These are phyloP conservation scores for Cerceris rybyensis DNA, from an alignment of 2,888 invertebrate genomes.

Conservation along the genomic window DNA sequence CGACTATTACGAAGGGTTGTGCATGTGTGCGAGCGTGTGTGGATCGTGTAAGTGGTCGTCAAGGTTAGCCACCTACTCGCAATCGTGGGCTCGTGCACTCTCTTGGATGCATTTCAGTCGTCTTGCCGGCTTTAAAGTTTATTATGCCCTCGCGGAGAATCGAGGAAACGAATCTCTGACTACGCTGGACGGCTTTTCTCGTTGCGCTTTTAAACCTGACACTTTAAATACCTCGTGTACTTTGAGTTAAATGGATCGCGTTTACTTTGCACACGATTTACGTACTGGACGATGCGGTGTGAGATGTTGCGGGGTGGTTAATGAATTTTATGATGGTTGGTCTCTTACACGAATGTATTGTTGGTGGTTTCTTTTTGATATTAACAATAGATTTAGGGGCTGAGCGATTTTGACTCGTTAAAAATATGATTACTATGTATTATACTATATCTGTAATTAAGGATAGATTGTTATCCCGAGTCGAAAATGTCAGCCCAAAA, in stretches of 20 bases:
- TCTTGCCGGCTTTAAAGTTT: conserved; percentile 62
- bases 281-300: not conserved
- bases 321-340: too few relatives aligned
- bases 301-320: too few relatives aligned
- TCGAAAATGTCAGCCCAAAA: too few relatives aligned
- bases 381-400: too few relatives aligned
- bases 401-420: too few relatives aligned
- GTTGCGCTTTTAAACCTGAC: not conserved
- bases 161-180: conserved; percentile 37
- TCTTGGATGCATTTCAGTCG: conserved; percentile 56
- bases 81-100: conserved; percentile 54
- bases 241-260: not conserved
- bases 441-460: too few relatives aligned
- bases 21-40: conserved; percentile 22
- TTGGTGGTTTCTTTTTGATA: too few relatives aligned
- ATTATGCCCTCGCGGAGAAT: conserved; percentile 51
- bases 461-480: too few relatives aligned
- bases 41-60: conserved; percentile 65
- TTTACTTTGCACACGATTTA: not conserved
- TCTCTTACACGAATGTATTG: too few relatives aligned
- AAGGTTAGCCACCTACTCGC: conserved; percentile 77
- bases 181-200: not conserved
- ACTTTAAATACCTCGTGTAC: not conserved
- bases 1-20: conserved; percentile 2
- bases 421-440: too few relatives aligned